Conservation (phyloP, 2,797 vertebrate species). For the Poecilia gillii region DNA sequence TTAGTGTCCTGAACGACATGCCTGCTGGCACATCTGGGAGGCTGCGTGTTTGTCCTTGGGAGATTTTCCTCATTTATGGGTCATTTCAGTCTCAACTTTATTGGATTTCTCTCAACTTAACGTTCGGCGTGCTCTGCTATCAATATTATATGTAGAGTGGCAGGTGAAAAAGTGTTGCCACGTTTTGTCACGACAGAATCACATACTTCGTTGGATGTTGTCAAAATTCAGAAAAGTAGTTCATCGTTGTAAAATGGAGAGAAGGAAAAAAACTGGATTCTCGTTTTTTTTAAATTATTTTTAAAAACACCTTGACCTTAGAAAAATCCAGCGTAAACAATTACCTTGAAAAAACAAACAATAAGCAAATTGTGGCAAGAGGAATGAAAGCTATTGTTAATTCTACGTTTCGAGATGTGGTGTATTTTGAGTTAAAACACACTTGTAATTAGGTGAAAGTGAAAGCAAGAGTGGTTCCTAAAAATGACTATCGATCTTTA, state of each 20-base stretch:
- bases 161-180: background rate
- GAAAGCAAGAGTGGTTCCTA: background rate
- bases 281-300: background rate
- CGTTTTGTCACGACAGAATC: background rate
- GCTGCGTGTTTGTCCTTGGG: background rate
- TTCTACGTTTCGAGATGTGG: background rate
- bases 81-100: background rate
- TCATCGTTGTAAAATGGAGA: background rate
- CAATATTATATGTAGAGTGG: background rate
- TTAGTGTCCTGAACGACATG: background rate
- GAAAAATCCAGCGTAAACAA: no score
- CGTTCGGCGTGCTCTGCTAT: background rate
- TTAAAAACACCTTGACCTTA: background rate
- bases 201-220: background rate
- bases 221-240: background rate
- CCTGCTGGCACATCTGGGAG: background rate
- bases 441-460: background rate
- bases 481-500: background rate
- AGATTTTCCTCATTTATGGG: background rate
- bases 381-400: background rate
- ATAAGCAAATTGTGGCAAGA: background rate
- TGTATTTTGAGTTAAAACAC: no score
- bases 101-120: background rate
- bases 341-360: background rate
- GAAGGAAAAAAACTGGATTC: background rate